Base-by-base conservation (phyloP, 2,888 invertebrate genomes). In the Tachystola acroxantha region DNA sequence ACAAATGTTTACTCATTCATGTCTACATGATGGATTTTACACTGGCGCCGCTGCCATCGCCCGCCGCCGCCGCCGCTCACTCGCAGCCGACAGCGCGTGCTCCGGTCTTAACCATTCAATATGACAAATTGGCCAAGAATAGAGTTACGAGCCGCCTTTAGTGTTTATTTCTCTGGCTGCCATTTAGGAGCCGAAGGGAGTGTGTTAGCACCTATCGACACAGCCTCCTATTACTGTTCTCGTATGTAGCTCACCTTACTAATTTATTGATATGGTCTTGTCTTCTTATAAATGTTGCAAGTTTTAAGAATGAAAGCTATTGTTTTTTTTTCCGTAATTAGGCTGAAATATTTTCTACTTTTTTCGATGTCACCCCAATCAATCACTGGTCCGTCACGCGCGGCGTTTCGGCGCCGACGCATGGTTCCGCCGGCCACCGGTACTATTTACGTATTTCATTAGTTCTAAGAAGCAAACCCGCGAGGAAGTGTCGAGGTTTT, bases 391-490 rank as follows among this genome's bases (percentile, higher is more conserved):
- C 53, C 64, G 66, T 74, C 77, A 67, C 51, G 44, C 50, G 45
- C 44, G 43, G 50, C 52, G 54, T 57, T 57, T 55, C 49, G 66
- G 65, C 61, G 69, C 46, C 64, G 77, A 72, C 71, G 73, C 74
- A 64, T 53, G 57, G 78, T 77, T 80, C 79, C 80, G 70, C 57
- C 63, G 57, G 43, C 43, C 48, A 49, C 48, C 36, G 22, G 42
- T 46, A 68, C 81, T 84, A 85, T 86, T 85, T 85, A 73, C 64
- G 84, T 76, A 60, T 80, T 82, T 80, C 82, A 82, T 84, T 81
- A 77, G 72, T 85, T 86, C 85, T 61, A 28, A 66, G 85, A 85
- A 84, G 60, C 58, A 53, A 63, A 70, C 64, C 55, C 57, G 71
- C 65, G 73, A 60, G 78, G 76, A 79, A 80, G 64, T 67, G 64